These are phyloP conservation scores for Glossosoma conforme DNA, from an alignment of 1,140 invertebrate species.

Conservation along the genomic window DNA sequence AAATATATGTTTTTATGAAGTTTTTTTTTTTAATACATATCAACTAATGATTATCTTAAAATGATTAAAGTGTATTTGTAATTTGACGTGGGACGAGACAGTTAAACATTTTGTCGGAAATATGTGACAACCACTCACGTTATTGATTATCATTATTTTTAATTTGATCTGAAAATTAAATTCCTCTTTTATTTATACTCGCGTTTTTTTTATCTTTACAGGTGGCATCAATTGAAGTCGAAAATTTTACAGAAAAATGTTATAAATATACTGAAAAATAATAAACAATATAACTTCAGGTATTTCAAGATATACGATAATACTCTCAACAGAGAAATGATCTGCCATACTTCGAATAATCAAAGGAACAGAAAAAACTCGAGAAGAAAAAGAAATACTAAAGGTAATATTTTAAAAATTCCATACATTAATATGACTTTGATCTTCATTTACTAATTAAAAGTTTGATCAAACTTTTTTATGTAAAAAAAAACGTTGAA, in stretches of 20 bases:
- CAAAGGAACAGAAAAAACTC: not conserved
- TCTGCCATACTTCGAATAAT: constrained; percentile 1
- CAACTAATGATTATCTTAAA: not conserved
- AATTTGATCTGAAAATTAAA: not conserved
- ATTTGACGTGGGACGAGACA: not conserved
- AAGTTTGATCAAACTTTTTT: not conserved
- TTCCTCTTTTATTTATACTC: not conserved
- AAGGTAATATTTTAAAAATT: constrained; percentile 4
- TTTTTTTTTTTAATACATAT: not conserved
- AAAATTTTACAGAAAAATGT: not conserved
- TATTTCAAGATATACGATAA: constrained; percentile 4
- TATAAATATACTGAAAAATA: not conserved
- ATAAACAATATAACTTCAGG: constrained; percentile 7
- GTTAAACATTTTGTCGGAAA: not conserved
- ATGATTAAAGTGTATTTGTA: not conserved
- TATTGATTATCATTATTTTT: not conserved
- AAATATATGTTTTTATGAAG: not conserved
- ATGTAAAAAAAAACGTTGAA: not conserved
- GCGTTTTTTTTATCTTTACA: not conserved
- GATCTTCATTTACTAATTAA: not conserved
- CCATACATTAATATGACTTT: not conserved
- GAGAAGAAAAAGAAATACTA: constrained; percentile 3
- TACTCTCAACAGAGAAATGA: not conserved
- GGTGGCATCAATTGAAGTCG: not conserved
- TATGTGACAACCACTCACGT: not conserved